Conservation (phyloP, 2,797 vertebrate genomes). For the Coccyzus lansbergi region DNA sequence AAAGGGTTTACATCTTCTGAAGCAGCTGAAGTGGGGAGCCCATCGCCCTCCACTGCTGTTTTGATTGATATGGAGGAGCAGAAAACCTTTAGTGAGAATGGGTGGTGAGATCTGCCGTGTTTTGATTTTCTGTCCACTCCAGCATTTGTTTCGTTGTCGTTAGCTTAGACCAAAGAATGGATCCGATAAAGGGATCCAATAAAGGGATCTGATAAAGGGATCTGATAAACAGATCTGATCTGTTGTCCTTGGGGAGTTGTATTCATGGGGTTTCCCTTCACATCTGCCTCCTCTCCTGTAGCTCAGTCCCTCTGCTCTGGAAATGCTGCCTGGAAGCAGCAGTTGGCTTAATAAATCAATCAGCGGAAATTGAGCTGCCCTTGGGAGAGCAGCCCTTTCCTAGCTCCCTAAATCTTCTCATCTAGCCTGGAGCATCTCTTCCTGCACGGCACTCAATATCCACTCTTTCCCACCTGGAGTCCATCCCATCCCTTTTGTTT, state of each 20-base stretch:
- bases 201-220: too few relatives aligned
- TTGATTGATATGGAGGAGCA: neutral
- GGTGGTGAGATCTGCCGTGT: neutral
- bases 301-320: neutral
- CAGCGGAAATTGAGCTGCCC: neutral
- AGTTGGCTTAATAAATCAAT: neutral
- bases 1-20: neutral
- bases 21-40: neutral
- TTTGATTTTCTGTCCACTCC: neutral
- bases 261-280: neutral
- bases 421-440: neutral
- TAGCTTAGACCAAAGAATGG: neutral
- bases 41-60: rapidly evolving
- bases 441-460: neutral
- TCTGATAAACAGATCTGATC: too few relatives aligned
- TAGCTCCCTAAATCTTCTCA: neutral
- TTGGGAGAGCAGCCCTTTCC: neutral
- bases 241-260: neutral
- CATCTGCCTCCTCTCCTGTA: neutral
- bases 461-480: neutral
- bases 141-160: neutral
- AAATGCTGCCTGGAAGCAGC: neutral
- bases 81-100: neutral
- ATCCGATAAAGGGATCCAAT: neutral
- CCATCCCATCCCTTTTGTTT: neutral